Evolutionary conservation across 2,113 vertebrate species (phyloP), one percentile per base, ranked within the genome.

Genomic region (Danionella cerebrum): DNA sequence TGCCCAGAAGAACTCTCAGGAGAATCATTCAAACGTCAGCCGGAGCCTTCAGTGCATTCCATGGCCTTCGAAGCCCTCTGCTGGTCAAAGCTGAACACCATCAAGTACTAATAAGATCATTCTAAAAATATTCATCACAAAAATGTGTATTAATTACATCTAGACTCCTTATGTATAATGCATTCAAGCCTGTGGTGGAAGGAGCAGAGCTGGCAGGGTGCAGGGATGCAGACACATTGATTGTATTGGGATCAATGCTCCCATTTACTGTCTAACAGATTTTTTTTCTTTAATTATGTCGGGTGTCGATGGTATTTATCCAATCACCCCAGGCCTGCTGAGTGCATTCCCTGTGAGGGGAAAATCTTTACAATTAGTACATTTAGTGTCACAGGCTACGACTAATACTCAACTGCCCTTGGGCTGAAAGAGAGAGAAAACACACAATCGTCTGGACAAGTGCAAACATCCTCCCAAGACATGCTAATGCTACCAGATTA

Each of bases 251-350:
- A 91, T 93, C 89, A 81, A 93, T 93, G 85, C 80, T 79, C 82
- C 91, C 89, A 93, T 92, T 90, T 88, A 90, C 89, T 91, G 87
- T 89, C 87, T 89, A 82, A 82, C 83, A 72, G 88, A 89, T 86
- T 93, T 86, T 89, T 86, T 88, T 87, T 82, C 85, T 80, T 86
- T 86, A 89, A 90, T 90, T 87, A 88, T 80, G 60, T 44, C 44
- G 58, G 85, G 87, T 83, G 87, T 90, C 90, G 80, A 88, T 91
- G 90, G 84, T 79, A 65, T 76, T 78, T 77, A 77, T 75, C 78
- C 73, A 73, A 81, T 79, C 73, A 77, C 71, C 64, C 67, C 65
- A 60, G 31, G 69, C 64, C 62, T 54, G 50, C 70, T 59, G 70
- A 77, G 67, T 70, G 73, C 70, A 67, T 78, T 79, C 68, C 66